phyloP scores from a whole-genome alignment of 1,140 invertebrate species.

The Cyclina sinensis region DNA sequence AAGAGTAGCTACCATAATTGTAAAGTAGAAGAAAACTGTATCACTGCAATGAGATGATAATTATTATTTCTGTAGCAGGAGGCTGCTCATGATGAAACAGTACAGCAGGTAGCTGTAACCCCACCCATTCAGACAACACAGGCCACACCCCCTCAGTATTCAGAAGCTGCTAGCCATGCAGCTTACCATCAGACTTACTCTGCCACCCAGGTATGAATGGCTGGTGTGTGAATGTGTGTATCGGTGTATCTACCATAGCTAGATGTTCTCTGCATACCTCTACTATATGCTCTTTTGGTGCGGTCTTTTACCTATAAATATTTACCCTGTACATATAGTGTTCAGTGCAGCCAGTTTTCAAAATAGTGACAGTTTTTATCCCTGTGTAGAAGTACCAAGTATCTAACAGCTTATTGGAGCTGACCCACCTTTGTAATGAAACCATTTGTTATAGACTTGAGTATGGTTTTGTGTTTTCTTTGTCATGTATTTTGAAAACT shows the following conservation, averaged over 20 bases:
- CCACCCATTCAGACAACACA: neutral
- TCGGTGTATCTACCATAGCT: slow-evolving; percentile 26
- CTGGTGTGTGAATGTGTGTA: slow-evolving; percentile 6
- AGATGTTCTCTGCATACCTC: neutral
- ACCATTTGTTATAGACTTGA: too few relatives aligned
- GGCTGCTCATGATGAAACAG: neutral
- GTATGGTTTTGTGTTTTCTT: too few relatives aligned
- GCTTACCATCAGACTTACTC: slow-evolving; percentile 47
- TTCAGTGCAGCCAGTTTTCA: neutral
- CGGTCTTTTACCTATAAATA: neutral
- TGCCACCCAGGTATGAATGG: slow-evolving; percentile 48
- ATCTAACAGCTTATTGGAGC: too few relatives aligned
- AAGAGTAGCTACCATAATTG: too few relatives aligned
- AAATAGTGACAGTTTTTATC: too few relatives aligned
- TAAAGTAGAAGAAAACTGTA: too few relatives aligned
- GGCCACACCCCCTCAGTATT: slow-evolving; percentile 28
- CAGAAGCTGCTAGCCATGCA: neutral
- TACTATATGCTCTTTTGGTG: neutral
- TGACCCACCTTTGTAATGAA: too few relatives aligned
- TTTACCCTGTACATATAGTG: neutral
- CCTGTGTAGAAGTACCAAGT: too few relatives aligned
- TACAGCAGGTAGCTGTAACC: slow-evolving; percentile 22
- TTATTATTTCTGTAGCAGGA: slow-evolving; percentile 8
- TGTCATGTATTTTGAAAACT: too few relatives aligned
- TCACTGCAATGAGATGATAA: neutral